These are phyloP conservation scores for Cordilura impudica DNA, from an alignment of 2,888 invertebrate genomes.

Conservation along the genomic window DNA sequence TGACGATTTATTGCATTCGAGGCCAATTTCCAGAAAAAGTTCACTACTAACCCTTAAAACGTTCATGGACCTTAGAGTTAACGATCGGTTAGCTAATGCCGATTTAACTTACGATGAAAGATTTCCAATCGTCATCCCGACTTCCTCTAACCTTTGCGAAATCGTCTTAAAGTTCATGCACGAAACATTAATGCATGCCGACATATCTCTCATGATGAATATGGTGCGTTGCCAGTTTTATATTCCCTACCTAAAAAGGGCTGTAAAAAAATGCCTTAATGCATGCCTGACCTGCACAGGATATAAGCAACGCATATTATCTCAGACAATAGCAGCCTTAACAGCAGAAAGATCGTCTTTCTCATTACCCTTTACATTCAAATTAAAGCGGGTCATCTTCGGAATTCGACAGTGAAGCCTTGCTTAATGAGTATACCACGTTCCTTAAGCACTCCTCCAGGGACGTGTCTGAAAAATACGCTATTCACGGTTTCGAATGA, in stretches of 20 bases:
- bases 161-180: not conserved
- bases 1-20: not conserved
- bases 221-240: not conserved
- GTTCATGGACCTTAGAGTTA: not conserved
- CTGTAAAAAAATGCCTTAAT: not conserved
- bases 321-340: constrained; percentile 41
- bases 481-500: no score
- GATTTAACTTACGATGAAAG: not conserved
- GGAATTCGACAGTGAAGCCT: not conserved
- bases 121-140: not conserved
- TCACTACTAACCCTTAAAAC: not conserved
- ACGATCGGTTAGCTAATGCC: not conserved
- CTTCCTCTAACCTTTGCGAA: not conserved
- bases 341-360: not conserved
- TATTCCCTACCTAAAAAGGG: not conserved
- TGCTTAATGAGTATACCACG: not conserved
- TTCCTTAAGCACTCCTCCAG: not conserved
- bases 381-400: not conserved
- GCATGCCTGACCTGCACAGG: constrained; percentile 6
- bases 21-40: not conserved
- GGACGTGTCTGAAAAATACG: not conserved
- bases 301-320: constrained; percentile 27
- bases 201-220: not conserved
- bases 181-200: not conserved
- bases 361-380: not conserved